These are phyloP conservation scores for Ptychobarbus kaznakovi DNA, from an alignment of 2,797 vertebrate genomes.

Conservation along the genomic window DNA sequence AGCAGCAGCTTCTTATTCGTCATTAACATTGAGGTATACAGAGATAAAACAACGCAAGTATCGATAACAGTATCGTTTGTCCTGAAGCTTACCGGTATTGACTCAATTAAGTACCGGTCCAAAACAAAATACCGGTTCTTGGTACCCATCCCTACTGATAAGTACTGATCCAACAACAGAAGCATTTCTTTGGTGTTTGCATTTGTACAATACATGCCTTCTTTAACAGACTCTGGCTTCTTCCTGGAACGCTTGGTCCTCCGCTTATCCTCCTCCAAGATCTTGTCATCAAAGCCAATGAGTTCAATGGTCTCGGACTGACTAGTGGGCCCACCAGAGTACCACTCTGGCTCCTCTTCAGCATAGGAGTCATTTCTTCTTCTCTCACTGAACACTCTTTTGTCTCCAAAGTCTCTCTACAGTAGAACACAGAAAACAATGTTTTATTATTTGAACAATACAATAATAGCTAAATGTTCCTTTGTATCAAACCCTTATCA, in stretches of 20 bases:
- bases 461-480: background rate
- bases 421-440: constrained; percentile 14
- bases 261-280: constrained; percentile 93
- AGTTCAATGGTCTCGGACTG: constrained; percentile 99
- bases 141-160: too few relatives aligned
- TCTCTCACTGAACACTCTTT: constrained; percentile 92
- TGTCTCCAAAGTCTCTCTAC: constrained; percentile 95
- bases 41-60: too few relatives aligned
- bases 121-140: too few relatives aligned
- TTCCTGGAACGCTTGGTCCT: constrained; percentile 87
- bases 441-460: background rate
- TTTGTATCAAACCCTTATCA: background rate
- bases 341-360: constrained; percentile 98
- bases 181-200: background rate
- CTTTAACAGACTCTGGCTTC: constrained; percentile 85
- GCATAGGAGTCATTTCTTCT: constrained; percentile 96
- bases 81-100: too few relatives aligned
- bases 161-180: background rate
- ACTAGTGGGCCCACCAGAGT: constrained; percentile 95
- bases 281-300: constrained; percentile 96
- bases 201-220: constrained; percentile 77
- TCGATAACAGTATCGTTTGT: too few relatives aligned
- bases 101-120: too few relatives aligned
- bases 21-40: too few relatives aligned
- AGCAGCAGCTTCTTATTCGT: too few relatives aligned